Base-by-base conservation (phyloP, 1,140 invertebrate genomes). In the Zaprionus vittiger region DNA sequence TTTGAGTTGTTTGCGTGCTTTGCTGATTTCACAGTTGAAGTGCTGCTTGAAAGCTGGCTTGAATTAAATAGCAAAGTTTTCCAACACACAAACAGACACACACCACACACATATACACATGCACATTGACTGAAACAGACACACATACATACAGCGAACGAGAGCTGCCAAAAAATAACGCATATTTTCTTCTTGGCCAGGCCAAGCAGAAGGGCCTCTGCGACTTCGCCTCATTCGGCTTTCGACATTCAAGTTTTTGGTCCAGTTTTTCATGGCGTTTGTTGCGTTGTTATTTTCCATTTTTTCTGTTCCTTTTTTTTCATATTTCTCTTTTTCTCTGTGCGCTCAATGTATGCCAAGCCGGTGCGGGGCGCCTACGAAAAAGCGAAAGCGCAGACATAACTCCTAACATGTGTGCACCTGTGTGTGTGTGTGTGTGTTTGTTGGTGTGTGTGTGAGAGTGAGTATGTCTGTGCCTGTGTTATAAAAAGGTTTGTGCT, bases 401-500 rank as follows among this genome's bases (percentile, higher is more conserved):
- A 87, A 89, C 84, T 84, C 84, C 60, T 64, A 15, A 26, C 73
- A 70, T 75, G 73, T 70, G 72, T 68, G 72, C 52, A 68, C 38
- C 47, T 79, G 56, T 31, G 38, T 41, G 60, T 62, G 34, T 61
- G 34, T 28, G 22, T 76, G 49, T 22, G 47, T 24, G n/a, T n/a
- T n/a, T n/a, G n/a, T n/a, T 22, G 22, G 22, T 24, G 49, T 47
- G 65, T 70, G 57, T 79, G 75, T 73, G 31, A 28, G 26, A 24
- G 20, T 66, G 59, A 66, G 56, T 61, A 63, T 77, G 73, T 67
- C 54, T 67, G 67, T 83, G 84, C 69, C 78, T 38, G 75, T 65
- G 85, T 81, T 84, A 85, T 81, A 90, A 90, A 90, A 90, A 90
- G 85, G 85, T 90, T 90, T 90, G 85, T 90, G 85, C 85, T 90